Conservation (phyloP, 2,113 vertebrate species). For the Clarias batrachus region DNA sequence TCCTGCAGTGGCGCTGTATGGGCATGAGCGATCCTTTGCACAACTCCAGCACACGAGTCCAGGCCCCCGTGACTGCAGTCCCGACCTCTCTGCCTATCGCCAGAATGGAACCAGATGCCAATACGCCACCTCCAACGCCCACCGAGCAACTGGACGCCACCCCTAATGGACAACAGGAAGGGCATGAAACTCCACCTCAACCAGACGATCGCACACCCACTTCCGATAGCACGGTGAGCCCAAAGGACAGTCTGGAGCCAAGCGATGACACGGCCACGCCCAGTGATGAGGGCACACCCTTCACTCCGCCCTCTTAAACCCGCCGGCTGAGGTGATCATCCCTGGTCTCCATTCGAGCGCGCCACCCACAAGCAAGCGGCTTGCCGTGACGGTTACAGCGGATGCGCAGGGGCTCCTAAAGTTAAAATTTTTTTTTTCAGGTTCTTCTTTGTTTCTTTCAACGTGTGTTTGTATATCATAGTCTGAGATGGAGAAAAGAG, state of each 20-base stretch:
- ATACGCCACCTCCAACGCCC: constrained; percentile 39
- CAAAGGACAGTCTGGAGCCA: constrained; percentile 75
- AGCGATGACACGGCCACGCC: constrained; percentile 72
- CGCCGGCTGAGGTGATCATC: neutral
- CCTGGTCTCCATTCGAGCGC: neutral
- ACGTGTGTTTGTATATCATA: constrained; percentile 40
- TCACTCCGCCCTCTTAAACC: constrained; percentile 66
- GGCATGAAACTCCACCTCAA: constrained; percentile 54
- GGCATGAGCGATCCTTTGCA: constrained; percentile 60
- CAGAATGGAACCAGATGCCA: neutral
- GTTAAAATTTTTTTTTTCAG: constrained; percentile 41
- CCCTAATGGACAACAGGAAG: constrained; percentile 67
- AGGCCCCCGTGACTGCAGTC: constrained; percentile 52
- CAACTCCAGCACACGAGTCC: constrained; percentile 57
- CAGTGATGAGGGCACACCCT: constrained; percentile 69
- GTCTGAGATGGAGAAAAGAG: constrained; percentile 15
- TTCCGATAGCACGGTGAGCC: constrained; percentile 73
- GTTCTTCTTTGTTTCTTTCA: constrained; percentile 43
- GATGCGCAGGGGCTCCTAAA: constrained; percentile 29
- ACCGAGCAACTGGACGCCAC: constrained; percentile 53
- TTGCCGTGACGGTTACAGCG: constrained; percentile 10
- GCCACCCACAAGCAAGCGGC: constrained; percentile 39
- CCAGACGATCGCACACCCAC: constrained; percentile 62
- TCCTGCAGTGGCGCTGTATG: constrained; percentile 94
- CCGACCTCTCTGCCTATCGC: constrained; percentile 41